phyloP scores from a whole-genome alignment of 53 echinoderm and acorn worm genomes.

The Hippasteria phrygiana region DNA sequence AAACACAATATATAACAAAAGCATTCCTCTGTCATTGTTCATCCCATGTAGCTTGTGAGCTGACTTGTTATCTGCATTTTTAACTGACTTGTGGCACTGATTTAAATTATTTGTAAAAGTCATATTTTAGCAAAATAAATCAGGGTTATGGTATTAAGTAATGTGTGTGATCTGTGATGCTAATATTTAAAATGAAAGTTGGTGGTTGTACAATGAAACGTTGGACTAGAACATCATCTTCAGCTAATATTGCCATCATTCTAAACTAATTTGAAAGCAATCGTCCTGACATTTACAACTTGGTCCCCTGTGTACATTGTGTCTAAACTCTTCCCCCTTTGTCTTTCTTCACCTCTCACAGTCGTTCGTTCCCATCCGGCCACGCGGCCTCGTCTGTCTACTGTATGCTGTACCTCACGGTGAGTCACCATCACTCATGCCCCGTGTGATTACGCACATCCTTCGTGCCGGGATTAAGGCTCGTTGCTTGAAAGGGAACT shows the following conservation, averaged over 20 bases:
- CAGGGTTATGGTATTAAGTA: no score
- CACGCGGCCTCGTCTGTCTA: constrained; percentile 88
- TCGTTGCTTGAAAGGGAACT: not conserved
- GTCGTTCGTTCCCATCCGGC: constrained; percentile 96
- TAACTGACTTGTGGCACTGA: no score
- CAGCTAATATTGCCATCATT: not conserved
- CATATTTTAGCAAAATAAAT: no score
- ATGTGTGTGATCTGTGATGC: no score
- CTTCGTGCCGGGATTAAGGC: not conserved
- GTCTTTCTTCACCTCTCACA: constrained; percentile 24
- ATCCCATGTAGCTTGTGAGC: no score
- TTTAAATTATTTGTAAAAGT: no score
- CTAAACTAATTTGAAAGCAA: not conserved
- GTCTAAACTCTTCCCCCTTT: not conserved
- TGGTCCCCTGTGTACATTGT: not conserved
- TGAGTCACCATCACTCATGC: constrained; percentile 47
- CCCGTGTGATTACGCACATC: constrained; percentile 39
- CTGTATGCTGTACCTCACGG: constrained; percentile 91
- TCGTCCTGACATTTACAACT: not conserved
- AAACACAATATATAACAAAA: no score
- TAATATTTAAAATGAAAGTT: no score
- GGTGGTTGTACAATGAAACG: no score
- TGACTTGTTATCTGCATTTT: no score
- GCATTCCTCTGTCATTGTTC: no score
- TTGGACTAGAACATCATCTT: no score